phyloP scores from a whole-genome alignment of 2,888 invertebrate genomes.

The Gymnoscelis rufifasciata region DNA sequence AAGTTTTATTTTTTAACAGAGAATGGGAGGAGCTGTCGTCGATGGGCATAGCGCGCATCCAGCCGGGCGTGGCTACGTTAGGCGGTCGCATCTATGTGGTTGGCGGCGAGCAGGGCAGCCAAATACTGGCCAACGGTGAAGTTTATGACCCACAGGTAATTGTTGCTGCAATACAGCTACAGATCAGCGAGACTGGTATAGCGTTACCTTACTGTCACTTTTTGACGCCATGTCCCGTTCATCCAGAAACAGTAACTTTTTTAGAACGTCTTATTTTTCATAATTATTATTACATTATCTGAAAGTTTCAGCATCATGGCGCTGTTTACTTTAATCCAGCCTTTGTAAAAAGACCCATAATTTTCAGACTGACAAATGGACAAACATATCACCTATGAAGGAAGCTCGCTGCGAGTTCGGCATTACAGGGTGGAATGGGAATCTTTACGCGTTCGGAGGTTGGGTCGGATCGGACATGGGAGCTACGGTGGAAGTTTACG shows the following conservation, averaged over 20 bases:
- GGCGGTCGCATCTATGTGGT: constrained; percentile 93
- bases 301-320: no score
- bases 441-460: constrained; percentile 92
- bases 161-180: no score
- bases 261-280: no score
- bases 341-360: no score
- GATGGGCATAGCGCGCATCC: constrained; percentile 90
- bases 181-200: no score
- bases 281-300: no score
- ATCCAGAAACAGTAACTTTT: no score
- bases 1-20: constrained; percentile 49
- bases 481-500: constrained; percentile 91
- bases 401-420: constrained; percentile 95
- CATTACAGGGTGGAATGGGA: constrained; percentile 88
- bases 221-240: no score
- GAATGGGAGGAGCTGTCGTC: constrained; percentile 90
- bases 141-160: constrained; percentile 86
- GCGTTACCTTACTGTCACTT: no score
- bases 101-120: constrained; percentile 94
- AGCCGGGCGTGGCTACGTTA: constrained; percentile 91
- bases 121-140: constrained; percentile 93
- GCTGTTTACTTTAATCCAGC: no score
- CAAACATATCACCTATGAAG: constrained; percentile 84
- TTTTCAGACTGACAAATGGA: constrained; percentile 76
- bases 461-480: constrained; percentile 96